Percentiles rank a stretch among this genome's conserved stretches.
Conservation (phyloP, 2,113 vertebrate species). For the Nymphicus hollandicus region DNA sequence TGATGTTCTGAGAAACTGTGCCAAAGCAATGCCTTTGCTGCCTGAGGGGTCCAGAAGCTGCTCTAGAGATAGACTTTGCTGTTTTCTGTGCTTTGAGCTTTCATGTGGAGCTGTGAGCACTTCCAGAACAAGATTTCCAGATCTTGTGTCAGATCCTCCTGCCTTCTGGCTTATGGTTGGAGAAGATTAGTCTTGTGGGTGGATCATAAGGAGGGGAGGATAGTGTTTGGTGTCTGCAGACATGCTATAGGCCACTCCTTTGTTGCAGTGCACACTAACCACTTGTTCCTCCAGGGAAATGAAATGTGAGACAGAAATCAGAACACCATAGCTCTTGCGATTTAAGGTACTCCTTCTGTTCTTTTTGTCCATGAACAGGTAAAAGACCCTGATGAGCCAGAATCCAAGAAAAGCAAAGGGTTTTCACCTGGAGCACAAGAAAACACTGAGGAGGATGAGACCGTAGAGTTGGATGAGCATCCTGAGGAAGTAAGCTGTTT, state of each 20-base stretch:
- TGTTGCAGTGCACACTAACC: neutral
- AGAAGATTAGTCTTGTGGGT: neutral
- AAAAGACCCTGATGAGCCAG: slow-evolving; percentile 82
- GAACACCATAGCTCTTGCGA: neutral
- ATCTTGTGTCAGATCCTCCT: neutral
- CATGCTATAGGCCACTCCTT: neutral
- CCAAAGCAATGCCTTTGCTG: neutral
- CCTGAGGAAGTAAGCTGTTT: slow-evolving; percentile 81
- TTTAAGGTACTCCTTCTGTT: neutral
- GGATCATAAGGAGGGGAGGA: neutral
- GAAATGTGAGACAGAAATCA: neutral
- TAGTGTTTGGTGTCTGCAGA: neutral
- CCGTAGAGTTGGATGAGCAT: slow-evolving; percentile 68
- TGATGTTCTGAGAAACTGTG: neutral
- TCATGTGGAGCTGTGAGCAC: neutral
- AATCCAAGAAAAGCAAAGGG: slow-evolving; percentile 83
- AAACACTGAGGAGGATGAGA: slow-evolving; percentile 39
- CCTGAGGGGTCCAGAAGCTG: neutral
- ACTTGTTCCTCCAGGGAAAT: neutral
- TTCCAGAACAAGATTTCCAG: neutral
- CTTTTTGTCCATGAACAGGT: slow-evolving; percentile 61
- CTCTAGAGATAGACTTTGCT: neutral
- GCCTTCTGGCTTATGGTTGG: neutral
- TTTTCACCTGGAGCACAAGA: slow-evolving; percentile 43
- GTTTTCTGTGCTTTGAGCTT: neutral